phyloP scores from a whole-genome alignment of 1,140 invertebrate genomes.

The Bombus picipes region DNA sequence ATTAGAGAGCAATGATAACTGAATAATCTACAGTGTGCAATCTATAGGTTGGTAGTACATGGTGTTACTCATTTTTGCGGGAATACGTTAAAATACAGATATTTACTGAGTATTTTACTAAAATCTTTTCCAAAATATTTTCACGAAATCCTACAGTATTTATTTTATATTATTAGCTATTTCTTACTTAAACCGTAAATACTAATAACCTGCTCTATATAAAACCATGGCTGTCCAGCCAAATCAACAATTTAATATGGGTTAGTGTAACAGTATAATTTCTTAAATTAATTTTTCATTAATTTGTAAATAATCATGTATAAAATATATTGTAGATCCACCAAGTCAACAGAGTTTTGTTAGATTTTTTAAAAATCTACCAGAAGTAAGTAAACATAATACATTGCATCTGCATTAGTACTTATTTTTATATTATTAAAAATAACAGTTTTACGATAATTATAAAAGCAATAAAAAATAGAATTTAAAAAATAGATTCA shows the following conservation, averaged over 20 bases:
- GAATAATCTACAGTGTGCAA: no score
- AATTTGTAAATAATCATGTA: conserved; percentile 9
- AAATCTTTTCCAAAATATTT: background rate
- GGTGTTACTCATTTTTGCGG: conserved; percentile 10
- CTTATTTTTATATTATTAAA: background rate
- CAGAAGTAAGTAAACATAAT: conserved; percentile 83
- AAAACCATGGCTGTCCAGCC: conserved; percentile 72
- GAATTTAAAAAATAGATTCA: conserved; percentile 28
- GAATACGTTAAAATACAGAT: conserved; percentile 16
- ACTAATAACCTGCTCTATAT: conserved; percentile 42
- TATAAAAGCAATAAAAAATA: background rate
- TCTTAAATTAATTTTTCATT: conserved; percentile 1
- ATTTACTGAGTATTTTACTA: background rate
- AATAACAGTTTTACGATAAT: background rate
- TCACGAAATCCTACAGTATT: background rate
- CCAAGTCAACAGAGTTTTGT: conserved; percentile 84
- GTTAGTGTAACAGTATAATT: conserved; percentile 50
- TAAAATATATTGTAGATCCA: conserved; percentile 81
- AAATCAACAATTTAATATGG: conserved; percentile 72
- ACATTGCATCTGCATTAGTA: conserved; percentile 18
- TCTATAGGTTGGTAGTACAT: background rate
- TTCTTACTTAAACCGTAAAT: background rate
- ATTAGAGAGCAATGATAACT: background rate
- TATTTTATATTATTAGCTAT: background rate
- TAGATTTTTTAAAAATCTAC: conserved; percentile 84